Evolutionary conservation across 2,113 vertebrate species (phyloP), one percentile per base, ranked within the genome.

Genomic region (Rhinopomastus cyanomelas): DNA sequence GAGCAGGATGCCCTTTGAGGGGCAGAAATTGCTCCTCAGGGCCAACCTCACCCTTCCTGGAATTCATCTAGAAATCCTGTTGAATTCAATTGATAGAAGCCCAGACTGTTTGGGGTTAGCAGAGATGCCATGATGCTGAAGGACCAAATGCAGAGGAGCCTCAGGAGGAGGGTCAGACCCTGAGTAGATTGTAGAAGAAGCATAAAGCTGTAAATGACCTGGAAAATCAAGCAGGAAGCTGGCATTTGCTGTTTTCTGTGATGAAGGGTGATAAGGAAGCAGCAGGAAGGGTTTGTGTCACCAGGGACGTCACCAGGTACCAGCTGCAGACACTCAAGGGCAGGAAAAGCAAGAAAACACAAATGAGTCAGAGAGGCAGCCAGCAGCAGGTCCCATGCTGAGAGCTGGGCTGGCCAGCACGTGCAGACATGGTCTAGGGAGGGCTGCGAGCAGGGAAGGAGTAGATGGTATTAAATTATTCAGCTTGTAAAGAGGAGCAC

Each of bases 111-210:
- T 42, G 39, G 39, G 39, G 39, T 42, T 42, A 42, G 39, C 39
- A 42, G 39, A 15, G 39, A 42, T 42, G 39, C 39, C 39, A 42
- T 42, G 39, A 42, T 42, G 39, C 39, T 42, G 39, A 42, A 42
- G 39, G 39, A 42, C 39, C 39, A 42, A 42, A 42, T 16, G 46
- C 46, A 48, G 46, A 48, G 46, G 46, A 48, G 57, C 48, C 23
- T 9, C 49, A 34, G 49, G 48, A 42, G 59, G 44, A 51, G 21
- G 17, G 36, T 29, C 42, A 51, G 16, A 16, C 13, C 14, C 49
- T 21, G 10, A 30, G 34, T 1, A 0, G 32, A 44, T 8, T 1
- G 3, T 2, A 17, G 14, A 42, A 53, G 32, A 37, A 37, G 3
- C 27, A 19, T 27, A 27, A 23, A 73, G 13, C 7, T 27, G 23